Base-by-base conservation (phyloP, 2,888 invertebrate species). In the Lasioglossum morio region DNA sequence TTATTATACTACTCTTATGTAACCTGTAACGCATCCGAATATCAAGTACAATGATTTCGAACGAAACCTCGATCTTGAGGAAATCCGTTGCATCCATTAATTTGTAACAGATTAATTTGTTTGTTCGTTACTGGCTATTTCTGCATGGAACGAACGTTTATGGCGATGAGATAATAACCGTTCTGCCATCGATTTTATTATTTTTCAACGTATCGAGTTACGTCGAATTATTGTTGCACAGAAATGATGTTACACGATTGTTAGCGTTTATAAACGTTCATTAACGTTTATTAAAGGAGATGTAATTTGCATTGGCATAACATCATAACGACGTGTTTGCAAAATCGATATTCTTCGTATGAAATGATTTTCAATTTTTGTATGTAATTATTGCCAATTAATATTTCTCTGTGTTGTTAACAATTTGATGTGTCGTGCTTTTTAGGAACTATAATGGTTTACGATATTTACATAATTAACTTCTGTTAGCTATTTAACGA, bases 121-220 rank as follows among this genome's bases (percentile, higher is more conserved):
- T 60, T 27, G 72, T 19, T 72, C 72, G 27, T 72, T 43, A 60
- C 27, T 60, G 60, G 27, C 60, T 27, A 60, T 60, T 60, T 14
- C 60, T 27, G 60, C 14, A 5, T 27, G 60, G 14, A 60, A 60
- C 10, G 60, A 60, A 60, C 60, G 60, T 27, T 60, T 27, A 60
- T 60, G 5, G 60, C 27, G 27, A 27, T 14, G 27, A 60, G 60
- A 60, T 60, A 27, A 60, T 60, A 60, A n/a, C 60, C 27, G 60
- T 12, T 27, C 60, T 27, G 60, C 27, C 23, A 60, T 60, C n/a
- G 60, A 60, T 27, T 60, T 60, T 27, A 60, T 60, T 60, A 60
- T 60, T 60, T 60, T 60, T 60, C 27, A 60, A n/a, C 27, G 60
- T 60, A 60, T 60, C 60, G 60, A 27, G 27, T 60, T 60, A 5